Conservation (phyloP, 2,113 vertebrate genomes). For the Gambusia holbrooki region DNA sequence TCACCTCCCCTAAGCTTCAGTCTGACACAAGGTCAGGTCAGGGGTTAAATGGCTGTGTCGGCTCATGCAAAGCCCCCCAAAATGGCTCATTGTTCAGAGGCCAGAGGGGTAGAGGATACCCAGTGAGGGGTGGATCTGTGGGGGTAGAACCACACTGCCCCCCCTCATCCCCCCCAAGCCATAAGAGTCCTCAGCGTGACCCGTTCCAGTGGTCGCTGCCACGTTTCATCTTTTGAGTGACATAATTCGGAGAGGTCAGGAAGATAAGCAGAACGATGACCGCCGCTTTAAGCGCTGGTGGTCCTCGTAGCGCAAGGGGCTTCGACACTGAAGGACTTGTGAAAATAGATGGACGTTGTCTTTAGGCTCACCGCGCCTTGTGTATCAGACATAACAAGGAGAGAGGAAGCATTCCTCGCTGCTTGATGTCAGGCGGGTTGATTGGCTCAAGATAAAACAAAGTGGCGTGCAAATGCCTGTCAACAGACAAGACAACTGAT, state of each 20-base stretch:
- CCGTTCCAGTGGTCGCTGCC: conserved; percentile 28
- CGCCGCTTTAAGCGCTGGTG: conserved; percentile 62
- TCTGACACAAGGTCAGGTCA: conserved; percentile 69
- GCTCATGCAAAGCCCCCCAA: conserved; percentile 54
- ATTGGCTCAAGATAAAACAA: conserved; percentile 7
- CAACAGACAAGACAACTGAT: neutral
- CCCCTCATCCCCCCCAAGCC: conserved; percentile 47
- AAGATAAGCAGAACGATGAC: conserved; percentile 69
- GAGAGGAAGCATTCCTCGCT: conserved; percentile 63
- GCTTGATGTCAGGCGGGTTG: conserved; percentile 28
- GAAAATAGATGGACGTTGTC: conserved; percentile 66
- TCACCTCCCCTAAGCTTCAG: conserved; percentile 51
- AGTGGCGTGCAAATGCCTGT: conserved; percentile 2
- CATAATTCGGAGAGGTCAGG: conserved; percentile 64
- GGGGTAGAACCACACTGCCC: conserved; percentile 29
- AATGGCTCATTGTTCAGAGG: conserved; percentile 73
- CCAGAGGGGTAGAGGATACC: conserved; percentile 56
- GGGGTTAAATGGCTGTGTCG: conserved; percentile 71
- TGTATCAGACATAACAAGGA: conserved; percentile 72
- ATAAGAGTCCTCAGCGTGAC: conserved; percentile 66
- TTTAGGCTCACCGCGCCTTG: conserved; percentile 48
- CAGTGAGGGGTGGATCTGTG: conserved; percentile 54
- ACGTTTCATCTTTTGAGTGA: conserved; percentile 71
- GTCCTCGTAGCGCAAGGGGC: conserved; percentile 33
- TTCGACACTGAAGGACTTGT: conserved; percentile 62